A percentile compares a stretch with the other conserved stretches of the same genome.
These are phyloP conservation scores for Phylloscopus trochiloides DNA, from an alignment of 2,113 vertebrate species.

Conservation along the genomic window DNA sequence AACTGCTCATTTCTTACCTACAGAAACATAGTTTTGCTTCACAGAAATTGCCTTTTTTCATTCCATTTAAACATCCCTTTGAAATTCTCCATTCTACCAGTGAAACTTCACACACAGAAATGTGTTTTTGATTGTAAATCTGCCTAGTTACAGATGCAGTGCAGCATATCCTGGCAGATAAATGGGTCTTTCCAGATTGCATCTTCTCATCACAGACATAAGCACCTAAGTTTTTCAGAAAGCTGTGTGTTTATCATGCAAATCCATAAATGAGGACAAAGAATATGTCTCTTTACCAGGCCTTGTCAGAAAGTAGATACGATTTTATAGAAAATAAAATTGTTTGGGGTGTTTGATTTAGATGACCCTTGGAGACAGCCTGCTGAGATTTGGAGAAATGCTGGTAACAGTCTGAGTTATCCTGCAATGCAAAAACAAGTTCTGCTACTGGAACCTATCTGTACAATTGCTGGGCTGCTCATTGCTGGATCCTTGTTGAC, in stretches of 20 bases:
- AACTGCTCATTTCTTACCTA: neutral
- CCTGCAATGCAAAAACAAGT: neutral
- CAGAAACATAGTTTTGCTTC: neutral
- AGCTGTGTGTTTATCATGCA: neutral
- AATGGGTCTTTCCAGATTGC: conserved; percentile 30
- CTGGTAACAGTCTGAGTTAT: neutral
- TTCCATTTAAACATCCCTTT: neutral
- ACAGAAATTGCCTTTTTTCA: neutral
- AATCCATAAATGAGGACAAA: neutral
- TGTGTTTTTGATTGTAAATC: conserved; percentile 20
- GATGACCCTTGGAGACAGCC: neutral
- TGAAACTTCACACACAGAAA: neutral
- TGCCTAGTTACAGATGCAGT: conserved; percentile 21
- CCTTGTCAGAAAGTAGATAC: neutral
- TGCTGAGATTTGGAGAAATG: neutral
- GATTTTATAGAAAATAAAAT: neutral
- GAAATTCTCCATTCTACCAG: neutral
- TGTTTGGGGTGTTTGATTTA: neutral
- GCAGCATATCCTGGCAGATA: neutral
- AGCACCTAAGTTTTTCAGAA: neutral
- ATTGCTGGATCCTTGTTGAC: neutral
- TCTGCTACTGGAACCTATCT: neutral
- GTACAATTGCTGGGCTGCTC: neutral
- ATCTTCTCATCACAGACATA: conserved; percentile 18
- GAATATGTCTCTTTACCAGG: neutral